Base-by-base conservation (phyloP, 1,140 invertebrate species). In the Euschistus heros region DNA sequence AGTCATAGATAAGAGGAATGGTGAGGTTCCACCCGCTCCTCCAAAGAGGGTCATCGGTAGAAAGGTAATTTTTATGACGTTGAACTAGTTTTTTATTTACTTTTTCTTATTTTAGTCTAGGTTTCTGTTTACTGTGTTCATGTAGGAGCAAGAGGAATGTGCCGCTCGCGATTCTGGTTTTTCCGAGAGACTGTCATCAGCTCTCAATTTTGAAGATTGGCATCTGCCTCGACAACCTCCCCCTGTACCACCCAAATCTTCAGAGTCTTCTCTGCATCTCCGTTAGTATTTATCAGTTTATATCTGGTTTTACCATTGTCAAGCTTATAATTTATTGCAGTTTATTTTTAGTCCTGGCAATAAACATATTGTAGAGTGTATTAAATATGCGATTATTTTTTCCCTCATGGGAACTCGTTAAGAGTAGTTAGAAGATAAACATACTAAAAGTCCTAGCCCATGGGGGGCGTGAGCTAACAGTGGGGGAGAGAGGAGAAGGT, bases 1-100 rank as follows among this genome's bases (percentile, higher is more conserved):
- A 82, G 80, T 79, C 14, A 79, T 79, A 0, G 82, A 84, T 63
- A 83, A 82, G 65, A 74, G 82, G 10, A 68, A 72, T 69, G 68
- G 73, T 50, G 74, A 77, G 8, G 75, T 76, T 5, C 82, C 82
- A 18, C 81, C 82, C 2, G 80, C 81, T 54, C 80, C 82, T 46
- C 82, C 82, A 2, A 84, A 84, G 71, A 73, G 73, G 73, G 7
- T 72, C 72, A 26, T 73, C 69, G 30, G 47, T 20, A 44, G 66
- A 64, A 63, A 59, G 44, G 62, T 67, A 63, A 44, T 18, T 63
- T 50, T 26, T 22, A 64, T 59, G 6, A 22, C 13, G 33, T 10
- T 37, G 8, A 10, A 13, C 8, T 13, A 57, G 20, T 65, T 55
- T 55, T 4, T 65, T 20, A 20, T 17, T 6, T 18, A 46, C 6